Evolutionary conservation across 2,797 vertebrate species (phyloP).

Genomic region (Scarus forsteni): DNA sequence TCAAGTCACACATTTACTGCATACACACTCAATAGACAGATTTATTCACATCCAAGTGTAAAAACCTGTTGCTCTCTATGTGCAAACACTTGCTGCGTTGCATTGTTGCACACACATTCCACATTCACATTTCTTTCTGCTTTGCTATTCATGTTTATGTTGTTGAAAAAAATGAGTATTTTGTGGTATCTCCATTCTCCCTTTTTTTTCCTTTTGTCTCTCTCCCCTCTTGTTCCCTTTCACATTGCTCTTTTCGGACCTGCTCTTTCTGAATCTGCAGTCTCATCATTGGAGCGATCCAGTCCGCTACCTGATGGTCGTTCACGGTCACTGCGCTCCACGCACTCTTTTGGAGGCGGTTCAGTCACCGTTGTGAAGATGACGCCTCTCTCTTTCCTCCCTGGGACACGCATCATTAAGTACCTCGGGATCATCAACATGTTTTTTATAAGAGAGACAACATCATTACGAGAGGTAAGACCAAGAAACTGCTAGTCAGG

Average conservation of each 20-base stretch:
- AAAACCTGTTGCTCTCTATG: constrained; percentile 15
- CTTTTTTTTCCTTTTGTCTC: constrained; percentile 17
- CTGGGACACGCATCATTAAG: constrained; percentile 95
- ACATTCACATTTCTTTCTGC: constrained; percentile 58
- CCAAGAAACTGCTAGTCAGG: not conserved
- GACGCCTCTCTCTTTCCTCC: constrained; percentile 97
- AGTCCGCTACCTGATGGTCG: constrained; percentile 92
- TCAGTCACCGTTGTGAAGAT: constrained; percentile 95
- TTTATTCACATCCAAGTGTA: constrained; percentile 4
- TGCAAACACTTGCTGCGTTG: constrained; percentile 30
- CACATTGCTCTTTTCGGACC: constrained; percentile 16
- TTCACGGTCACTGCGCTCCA: constrained; percentile 87
- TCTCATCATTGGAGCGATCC: constrained; percentile 91
- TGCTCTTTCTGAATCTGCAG: constrained; percentile 75
- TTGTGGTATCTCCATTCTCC: constrained; percentile 61
- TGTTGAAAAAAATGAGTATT: constrained; percentile 55
- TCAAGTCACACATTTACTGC: constrained; percentile 16
- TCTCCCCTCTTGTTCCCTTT: constrained; percentile 21
- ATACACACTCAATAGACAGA: constrained; percentile 11
- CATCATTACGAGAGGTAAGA: constrained; percentile 95
- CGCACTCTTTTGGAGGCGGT: constrained; percentile 83
- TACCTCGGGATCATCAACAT: constrained; percentile 99
- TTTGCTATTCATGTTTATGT: constrained; percentile 63
- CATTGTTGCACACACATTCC: constrained; percentile 52
- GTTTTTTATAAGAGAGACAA: constrained; percentile 99